Evolutionary conservation across 2,888 invertebrate genomes (phyloP).

Genomic region (Anthophora plumipes): DNA sequence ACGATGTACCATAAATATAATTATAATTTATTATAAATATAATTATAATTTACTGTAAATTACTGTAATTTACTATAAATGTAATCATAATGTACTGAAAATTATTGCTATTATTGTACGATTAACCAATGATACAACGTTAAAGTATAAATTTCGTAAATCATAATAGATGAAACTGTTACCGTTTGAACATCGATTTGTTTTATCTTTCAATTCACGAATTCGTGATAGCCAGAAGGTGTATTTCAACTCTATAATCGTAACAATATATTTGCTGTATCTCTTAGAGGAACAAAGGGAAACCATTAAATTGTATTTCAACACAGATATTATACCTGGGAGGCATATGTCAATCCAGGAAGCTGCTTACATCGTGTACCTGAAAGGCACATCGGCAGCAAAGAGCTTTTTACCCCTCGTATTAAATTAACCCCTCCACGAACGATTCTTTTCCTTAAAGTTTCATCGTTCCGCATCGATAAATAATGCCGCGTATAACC

Average conservation of each 20-base stretch:
- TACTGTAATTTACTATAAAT: too few species aligned
- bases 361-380: neutral
- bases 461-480: constrained; percentile 10
- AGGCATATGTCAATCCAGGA: constrained; percentile 33
- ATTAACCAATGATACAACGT: too few species aligned
- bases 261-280: neutral
- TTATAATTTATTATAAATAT: too few species aligned
- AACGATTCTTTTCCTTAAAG: constrained; percentile 24
- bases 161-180: too few species aligned
- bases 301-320: constrained; percentile 13
- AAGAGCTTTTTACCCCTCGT: constrained; percentile 19
- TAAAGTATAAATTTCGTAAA: too few species aligned
- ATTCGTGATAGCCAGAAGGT: neutral
- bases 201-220: neutral
- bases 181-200: too few species aligned
- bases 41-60: too few species aligned
- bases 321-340: constrained; percentile 27
- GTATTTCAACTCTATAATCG: neutral
- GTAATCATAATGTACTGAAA: too few species aligned
- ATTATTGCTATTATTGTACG: too few species aligned
- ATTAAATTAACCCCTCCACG: constrained; percentile 28
- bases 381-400: constrained; percentile 30
- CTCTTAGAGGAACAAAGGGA: neutral
- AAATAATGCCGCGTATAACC: neutral
- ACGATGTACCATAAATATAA: too few species aligned